Conservation (phyloP, 2,797 vertebrate genomes). For the Erpetoichthys calabaricus region DNA sequence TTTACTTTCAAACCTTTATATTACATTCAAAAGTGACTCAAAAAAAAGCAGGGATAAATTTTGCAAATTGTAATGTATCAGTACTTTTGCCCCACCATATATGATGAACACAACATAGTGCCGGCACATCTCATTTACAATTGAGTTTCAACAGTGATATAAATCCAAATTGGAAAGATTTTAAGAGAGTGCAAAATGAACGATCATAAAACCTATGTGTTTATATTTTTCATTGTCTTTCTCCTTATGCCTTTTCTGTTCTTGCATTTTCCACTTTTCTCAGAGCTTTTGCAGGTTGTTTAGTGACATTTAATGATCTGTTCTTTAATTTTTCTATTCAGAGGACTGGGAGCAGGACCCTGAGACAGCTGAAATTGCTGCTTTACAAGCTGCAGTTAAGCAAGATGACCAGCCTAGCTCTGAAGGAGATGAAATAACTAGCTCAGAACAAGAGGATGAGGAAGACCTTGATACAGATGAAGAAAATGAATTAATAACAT, state of each 20-base stretch:
- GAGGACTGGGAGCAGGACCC: conserved; percentile 72
- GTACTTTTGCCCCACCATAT: too few species aligned
- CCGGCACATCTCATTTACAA: too few species aligned
- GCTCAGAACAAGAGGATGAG: conserved; percentile 67
- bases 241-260: conserved; percentile 1
- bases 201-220: not conserved
- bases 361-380: conserved; percentile 56
- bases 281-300: not conserved
- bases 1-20: too few species aligned
- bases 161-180: too few species aligned
- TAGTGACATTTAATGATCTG: not conserved
- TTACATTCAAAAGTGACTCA: too few species aligned
- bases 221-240: not conserved
- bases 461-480: conserved; percentile 58
- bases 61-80: too few species aligned
- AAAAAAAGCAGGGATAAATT: too few species aligned
- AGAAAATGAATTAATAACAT: conserved; percentile 43
- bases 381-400: conserved; percentile 48
- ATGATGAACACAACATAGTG: too few species aligned
- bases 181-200: not conserved
- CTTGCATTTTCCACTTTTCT: not conserved
- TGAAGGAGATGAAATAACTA: conserved; percentile 55
- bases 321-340: conserved; percentile 19
- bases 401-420: conserved; percentile 33
- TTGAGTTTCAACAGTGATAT: too few species aligned